Conservation (phyloP, 2,797 vertebrate genomes). For the Rhabdophis nuchalis region DNA sequence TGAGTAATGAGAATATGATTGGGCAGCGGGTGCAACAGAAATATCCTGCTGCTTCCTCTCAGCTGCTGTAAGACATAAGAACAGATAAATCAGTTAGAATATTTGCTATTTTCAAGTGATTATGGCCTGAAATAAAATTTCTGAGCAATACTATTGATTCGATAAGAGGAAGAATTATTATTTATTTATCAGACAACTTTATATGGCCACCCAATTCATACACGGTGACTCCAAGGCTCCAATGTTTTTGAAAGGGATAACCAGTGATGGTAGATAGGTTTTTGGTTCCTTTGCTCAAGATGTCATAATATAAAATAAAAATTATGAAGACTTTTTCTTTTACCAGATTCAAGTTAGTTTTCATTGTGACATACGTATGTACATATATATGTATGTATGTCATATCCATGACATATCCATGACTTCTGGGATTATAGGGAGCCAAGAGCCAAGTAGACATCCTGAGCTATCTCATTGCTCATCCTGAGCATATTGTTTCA, state of each 20-base stretch:
- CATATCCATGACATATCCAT: neutral
- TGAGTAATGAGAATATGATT: neutral
- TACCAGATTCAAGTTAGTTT: neutral
- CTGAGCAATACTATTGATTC: neutral
- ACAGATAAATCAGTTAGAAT: neutral
- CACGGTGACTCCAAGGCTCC: neutral
- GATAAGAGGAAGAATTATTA: neutral
- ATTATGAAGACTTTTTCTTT: neutral
- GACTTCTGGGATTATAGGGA: neutral
- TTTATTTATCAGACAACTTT: neutral
- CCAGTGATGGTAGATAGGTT: neutral
- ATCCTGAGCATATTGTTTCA: neutral
- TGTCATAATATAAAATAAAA: neutral
- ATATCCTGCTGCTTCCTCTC: neutral
- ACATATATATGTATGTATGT: too few relatives aligned
- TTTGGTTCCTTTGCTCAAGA: neutral
- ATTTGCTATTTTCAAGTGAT: neutral
- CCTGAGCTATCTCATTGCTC: neutral
- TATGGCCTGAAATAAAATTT: neutral
- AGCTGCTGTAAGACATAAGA: neutral
- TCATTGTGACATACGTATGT: neutral
- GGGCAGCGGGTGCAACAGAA: neutral
- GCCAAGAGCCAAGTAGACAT: neutral
- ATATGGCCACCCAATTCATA: neutral
- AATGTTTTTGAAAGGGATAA: neutral